Base-by-base conservation (phyloP, 2,888 invertebrate species). In the Hypomecis punctinalis region DNA sequence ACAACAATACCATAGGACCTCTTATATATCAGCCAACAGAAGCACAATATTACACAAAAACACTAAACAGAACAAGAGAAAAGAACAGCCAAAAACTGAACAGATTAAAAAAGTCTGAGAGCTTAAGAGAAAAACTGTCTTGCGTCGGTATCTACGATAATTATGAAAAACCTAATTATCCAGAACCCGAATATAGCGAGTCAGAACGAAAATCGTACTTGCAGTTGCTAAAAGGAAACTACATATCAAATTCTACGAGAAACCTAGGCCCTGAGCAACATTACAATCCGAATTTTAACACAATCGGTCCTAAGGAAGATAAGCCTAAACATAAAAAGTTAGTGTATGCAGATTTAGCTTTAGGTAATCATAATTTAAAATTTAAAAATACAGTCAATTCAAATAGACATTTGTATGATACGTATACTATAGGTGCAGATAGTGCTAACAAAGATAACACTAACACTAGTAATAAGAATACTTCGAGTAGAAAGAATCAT, bases 361-460 rank as follows among this genome's bases (percentile, higher is more conserved):
- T 93, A 89, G 93, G 92, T 79, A 93, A 93, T 80, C 93, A 93
- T 88, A 93, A 93, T 85, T 83, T 93, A 85, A 93, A 93, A 78
- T 93, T 93, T 89, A 93, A 93, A 81, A 93, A 93, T 83, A 93
- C 93, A 76, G 93, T 93, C 86, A 93, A 93, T 89, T 93, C 93
- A 69, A 93, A 93, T 88, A 90, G 93, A 84, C 93, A 93, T 77
- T 87, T 93, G 80, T 93, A 93, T 81, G 93, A 91, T 78, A 93
- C 93, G 63, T 93, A 93, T 82, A 82, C 92, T 81, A 88, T 91
- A 87, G 88, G 89, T 71, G 83, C 84, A 67, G 90, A 90, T 80
- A 86, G 83, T 79, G 76, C 84, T 84, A 89, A 86, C 82, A 86
- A 86, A 78, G 89, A 88, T 68, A 86, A 79, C 40, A 69, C 79